Percentiles rank a stretch among this genome's conserved stretches.
These are phyloP conservation scores for Ellobium chinense DNA, from an alignment of 2,888 invertebrate species.

Conservation along the genomic window DNA sequence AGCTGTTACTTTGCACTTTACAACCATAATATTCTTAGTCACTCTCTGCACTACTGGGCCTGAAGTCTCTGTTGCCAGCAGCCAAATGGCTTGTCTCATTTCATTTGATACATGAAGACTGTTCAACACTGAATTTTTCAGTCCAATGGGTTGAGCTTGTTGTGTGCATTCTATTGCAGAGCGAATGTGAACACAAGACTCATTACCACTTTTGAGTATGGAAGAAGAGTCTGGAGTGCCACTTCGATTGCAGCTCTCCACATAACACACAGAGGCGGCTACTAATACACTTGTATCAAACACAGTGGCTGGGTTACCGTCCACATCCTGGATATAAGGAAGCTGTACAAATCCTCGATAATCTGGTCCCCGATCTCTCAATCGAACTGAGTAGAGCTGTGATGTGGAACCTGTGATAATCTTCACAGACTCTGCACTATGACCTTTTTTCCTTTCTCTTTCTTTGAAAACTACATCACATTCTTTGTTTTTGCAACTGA, in stretches of 20 bases:
- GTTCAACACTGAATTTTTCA: conserved; percentile 84
- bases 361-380: conserved; percentile 85
- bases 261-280: conserved; percentile 77
- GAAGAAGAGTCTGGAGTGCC: conserved; percentile 42
- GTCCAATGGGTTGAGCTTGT: conserved; percentile 83
- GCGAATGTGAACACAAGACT: conserved; percentile 84
- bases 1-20: conserved; percentile 84
- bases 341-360: conserved; percentile 87
- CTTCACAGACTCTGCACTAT: conserved; percentile 84
- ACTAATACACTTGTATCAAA: conserved; percentile 74
- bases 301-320: conserved; percentile 74
- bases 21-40: conserved; percentile 86
- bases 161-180: conserved; percentile 84
- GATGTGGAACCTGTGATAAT: conserved; percentile 83
- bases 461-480: conserved; percentile 86
- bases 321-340: conserved; percentile 76
- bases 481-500: conserved; percentile 86
- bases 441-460: conserved; percentile 80
- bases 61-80: conserved; percentile 82
- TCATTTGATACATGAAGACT: conserved; percentile 83
- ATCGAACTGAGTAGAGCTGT: conserved; percentile 84
- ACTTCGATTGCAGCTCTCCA: conserved; percentile 76
- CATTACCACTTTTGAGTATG: conserved; percentile 45
- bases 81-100: conserved; percentile 83
- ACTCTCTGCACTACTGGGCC: conserved; percentile 86